Percentiles rank a stretch among this genome's conserved stretches.
phyloP scores from a whole-genome alignment of 2,888 invertebrate species.

The Gandaritis pyraliata region DNA sequence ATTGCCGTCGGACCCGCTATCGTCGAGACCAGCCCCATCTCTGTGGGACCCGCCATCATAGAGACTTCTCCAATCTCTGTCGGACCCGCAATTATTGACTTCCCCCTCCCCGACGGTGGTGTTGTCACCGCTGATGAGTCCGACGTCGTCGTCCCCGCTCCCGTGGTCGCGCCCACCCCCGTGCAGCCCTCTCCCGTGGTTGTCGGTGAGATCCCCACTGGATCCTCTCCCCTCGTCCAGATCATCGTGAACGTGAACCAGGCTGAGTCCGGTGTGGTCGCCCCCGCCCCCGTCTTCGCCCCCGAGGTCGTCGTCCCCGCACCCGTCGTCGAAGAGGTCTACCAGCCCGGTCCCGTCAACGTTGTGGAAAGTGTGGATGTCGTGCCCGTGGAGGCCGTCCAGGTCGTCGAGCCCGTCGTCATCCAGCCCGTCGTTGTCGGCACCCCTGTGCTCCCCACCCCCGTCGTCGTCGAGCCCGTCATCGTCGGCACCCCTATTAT shows the following conservation, averaged over 20 bases:
- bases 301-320: constrained; percentile 25
- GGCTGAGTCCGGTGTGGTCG: constrained; percentile 26
- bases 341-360: constrained; percentile 27
- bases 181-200: constrained; percentile 36
- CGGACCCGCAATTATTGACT: constrained; percentile 41
- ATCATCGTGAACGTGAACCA: constrained; percentile 51
- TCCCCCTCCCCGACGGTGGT: constrained; percentile 25
- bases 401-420: no score
- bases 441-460: constrained; percentile 34
- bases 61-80: constrained; percentile 41
- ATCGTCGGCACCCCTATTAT: constrained; percentile 49
- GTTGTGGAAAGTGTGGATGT: constrained; percentile 34
- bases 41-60: constrained; percentile 42
- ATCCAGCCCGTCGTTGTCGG: constrained; percentile 29
- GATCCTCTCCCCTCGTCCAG: constrained; percentile 47
- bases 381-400: constrained; percentile 28
- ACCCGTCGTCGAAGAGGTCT: constrained; percentile 12
- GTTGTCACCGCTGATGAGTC: constrained; percentile 34
- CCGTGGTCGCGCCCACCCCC: constrained; percentile 19
- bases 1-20: constrained; percentile 34
- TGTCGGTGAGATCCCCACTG: constrained; percentile 34
- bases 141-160: constrained; percentile 38
- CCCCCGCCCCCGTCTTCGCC: constrained; percentile 26
- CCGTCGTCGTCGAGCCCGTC: constrained; percentile 45
- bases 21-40: constrained; percentile 35